A percentile compares a stretch with the other conserved stretches of the same genome.
Conservation (phyloP, 1,140 invertebrate species). For the Drosophila pruinosa region DNA sequence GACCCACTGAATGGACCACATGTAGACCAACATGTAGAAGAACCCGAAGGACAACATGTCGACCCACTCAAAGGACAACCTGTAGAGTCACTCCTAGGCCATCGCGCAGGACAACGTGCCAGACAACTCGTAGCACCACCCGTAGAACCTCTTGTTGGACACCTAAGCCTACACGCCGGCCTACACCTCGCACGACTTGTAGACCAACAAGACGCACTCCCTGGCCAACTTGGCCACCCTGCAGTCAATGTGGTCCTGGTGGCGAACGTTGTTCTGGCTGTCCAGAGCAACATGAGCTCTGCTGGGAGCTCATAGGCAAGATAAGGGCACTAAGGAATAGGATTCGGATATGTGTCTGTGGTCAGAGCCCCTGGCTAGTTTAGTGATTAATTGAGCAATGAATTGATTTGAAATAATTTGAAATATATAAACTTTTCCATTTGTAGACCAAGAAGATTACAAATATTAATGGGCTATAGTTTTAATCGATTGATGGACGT, state of each 20-base stretch:
- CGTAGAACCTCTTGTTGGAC: background rate
- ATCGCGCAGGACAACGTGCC: too few species aligned
- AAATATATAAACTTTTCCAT: too few species aligned
- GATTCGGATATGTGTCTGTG: slow-evolving; percentile 33
- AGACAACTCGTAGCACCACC: background rate
- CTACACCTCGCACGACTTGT: background rate
- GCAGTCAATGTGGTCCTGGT: slow-evolving; percentile 2
- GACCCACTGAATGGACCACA: background rate
- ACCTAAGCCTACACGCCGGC: background rate
- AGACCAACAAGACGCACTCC: background rate
- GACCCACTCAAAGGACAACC: background rate
- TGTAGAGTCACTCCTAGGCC: background rate
- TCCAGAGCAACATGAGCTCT: background rate
- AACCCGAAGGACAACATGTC: background rate
- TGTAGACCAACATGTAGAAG: too few species aligned
- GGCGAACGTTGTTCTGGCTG: slow-evolving; percentile 18
- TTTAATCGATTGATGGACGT: too few species aligned
- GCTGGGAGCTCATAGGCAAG: background rate
- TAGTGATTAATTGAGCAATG: background rate
- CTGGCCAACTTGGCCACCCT: background rate
- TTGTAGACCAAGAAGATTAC: too few species aligned
- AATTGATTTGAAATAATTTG: background rate
- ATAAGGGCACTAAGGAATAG: background rate
- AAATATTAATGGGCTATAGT: too few species aligned
- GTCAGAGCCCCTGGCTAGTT: background rate